Conservation (phyloP, 1,140 invertebrate genomes). For the Ericerus pela region DNA sequence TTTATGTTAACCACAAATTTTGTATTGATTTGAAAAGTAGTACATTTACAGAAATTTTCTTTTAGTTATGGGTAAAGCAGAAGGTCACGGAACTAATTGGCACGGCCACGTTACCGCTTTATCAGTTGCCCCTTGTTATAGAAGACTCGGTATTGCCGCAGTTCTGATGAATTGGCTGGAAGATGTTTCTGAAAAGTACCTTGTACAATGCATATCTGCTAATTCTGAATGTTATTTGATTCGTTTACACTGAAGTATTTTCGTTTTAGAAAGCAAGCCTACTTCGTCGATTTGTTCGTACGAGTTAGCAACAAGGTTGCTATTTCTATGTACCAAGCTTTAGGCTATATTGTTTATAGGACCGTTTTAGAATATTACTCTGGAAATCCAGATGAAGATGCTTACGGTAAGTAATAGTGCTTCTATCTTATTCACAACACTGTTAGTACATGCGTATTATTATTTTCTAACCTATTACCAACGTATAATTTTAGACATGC, state of each 20-base stretch:
- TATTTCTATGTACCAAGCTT: slow-evolving; percentile 90
- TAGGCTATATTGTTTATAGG: slow-evolving; percentile 94
- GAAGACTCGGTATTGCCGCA: slow-evolving; percentile 78
- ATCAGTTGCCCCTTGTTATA: slow-evolving; percentile 86
- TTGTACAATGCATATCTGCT: slow-evolving; percentile 3
- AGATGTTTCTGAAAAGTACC: slow-evolving; percentile 87
- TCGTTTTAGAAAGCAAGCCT: slow-evolving; percentile 73
- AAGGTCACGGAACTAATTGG: slow-evolving; percentile 89
- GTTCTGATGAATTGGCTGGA: slow-evolving; percentile 92
- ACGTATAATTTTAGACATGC: slow-evolving; percentile 69
- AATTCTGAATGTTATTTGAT: neutral
- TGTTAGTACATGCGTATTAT: neutral
- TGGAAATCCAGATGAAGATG: slow-evolving; percentile 94
- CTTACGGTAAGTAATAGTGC: slow-evolving; percentile 59
- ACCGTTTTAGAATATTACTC: slow-evolving; percentile 96
- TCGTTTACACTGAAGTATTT: neutral
- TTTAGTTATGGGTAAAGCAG: slow-evolving; percentile 96
- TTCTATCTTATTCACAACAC: neutral
- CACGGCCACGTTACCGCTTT: slow-evolving; percentile 98
- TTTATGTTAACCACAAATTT: neutral
- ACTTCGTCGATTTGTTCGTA: slow-evolving; percentile 98
- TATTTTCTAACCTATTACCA: neutral
- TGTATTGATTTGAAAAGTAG: neutral
- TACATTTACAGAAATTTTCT: slow-evolving; percentile 21
- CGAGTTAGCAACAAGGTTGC: slow-evolving; percentile 93